A percentile compares a stretch with the other conserved stretches of the same genome.
Conservation (phyloP, 2,888 invertebrate genomes). For the Sphaeridia pumilis region DNA sequence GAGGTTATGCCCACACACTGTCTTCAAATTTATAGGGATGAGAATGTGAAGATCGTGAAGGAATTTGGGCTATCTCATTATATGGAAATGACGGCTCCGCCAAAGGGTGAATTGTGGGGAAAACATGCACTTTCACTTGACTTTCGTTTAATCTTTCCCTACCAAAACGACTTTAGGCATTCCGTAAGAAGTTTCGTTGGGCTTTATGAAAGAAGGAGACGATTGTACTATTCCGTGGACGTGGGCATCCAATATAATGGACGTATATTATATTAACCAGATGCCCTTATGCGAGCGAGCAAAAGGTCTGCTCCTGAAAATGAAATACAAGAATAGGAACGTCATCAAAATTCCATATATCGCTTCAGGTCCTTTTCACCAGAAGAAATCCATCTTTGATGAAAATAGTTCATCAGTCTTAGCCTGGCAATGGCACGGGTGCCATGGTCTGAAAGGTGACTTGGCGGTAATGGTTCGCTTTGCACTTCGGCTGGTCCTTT, state of each 20-base stretch:
- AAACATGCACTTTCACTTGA: too few species aligned
- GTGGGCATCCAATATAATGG: too few species aligned
- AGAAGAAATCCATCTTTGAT: conserved; percentile 1
- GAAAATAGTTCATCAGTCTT: conserved; percentile 7
- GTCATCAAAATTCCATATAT: not conserved
- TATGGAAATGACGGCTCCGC: conserved; percentile 11
- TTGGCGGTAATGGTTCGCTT: conserved; percentile 13
- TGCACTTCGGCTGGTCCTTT: conserved; percentile 24
- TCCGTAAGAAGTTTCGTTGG: not conserved
- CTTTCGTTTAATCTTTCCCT: too few species aligned
- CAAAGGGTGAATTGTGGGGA: not conserved
- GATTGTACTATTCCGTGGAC: too few species aligned
- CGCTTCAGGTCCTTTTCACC: not conserved
- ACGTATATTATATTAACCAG: too few species aligned
- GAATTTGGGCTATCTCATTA: conserved; percentile 12
- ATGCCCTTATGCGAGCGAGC: too few species aligned
- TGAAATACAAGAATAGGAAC: too few species aligned
- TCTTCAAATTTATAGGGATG: not conserved
- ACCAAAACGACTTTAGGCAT: too few species aligned
- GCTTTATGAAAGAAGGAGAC: not conserved
- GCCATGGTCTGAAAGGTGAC: not conserved
- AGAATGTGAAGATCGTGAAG: conserved; percentile 5
- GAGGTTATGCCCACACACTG: too few species aligned
- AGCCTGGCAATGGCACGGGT: not conserved
- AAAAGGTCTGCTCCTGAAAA: too few species aligned